phyloP scores from a whole-genome alignment of 2,888 invertebrate species.

The Drosophila hawaiiensis region DNA sequence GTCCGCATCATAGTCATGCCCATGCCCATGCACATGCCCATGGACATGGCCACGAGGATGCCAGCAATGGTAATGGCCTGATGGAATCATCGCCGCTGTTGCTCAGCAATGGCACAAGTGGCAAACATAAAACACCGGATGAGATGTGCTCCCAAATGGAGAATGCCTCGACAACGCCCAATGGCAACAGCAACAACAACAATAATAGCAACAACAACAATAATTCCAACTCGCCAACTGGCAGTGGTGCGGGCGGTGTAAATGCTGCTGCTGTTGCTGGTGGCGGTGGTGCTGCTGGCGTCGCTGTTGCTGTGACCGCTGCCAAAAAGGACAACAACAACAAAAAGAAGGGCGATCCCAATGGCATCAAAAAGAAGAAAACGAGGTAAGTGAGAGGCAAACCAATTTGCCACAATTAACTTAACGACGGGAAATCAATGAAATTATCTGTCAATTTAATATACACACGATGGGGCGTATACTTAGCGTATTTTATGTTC shows the following conservation, averaged over 20 bases:
- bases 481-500: conserved; percentile 33
- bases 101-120: conserved; percentile 39
- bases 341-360: conserved; percentile 93
- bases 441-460: conserved; percentile 65
- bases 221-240: conserved; percentile 2
- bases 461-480: conserved; percentile 53
- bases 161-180: conserved; percentile 27
- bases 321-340: conserved; percentile 87
- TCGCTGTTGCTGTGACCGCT: conserved; percentile 31
- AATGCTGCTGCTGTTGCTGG: conserved; percentile 20
- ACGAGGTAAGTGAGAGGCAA: conserved; percentile 89
- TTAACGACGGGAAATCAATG: conserved; percentile 80
- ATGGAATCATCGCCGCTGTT: conserved; percentile 50
- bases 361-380: conserved; percentile 96
- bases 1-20: conserved; percentile 75
- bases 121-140: conserved; percentile 72
- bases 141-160: conserved; percentile 73
- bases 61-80: conserved; percentile 47
- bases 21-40: conserved; percentile 44
- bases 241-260: conserved; percentile 22
- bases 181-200: conserved; percentile 8
- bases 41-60: conserved; percentile 29
- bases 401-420: conserved; percentile 51
- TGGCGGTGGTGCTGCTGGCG: conserved; percentile 3
- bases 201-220: conserved; percentile 16